Evolutionary conservation across 2,797 vertebrate genomes (phyloP).

Genomic region (Danio albolineatus): DNA sequence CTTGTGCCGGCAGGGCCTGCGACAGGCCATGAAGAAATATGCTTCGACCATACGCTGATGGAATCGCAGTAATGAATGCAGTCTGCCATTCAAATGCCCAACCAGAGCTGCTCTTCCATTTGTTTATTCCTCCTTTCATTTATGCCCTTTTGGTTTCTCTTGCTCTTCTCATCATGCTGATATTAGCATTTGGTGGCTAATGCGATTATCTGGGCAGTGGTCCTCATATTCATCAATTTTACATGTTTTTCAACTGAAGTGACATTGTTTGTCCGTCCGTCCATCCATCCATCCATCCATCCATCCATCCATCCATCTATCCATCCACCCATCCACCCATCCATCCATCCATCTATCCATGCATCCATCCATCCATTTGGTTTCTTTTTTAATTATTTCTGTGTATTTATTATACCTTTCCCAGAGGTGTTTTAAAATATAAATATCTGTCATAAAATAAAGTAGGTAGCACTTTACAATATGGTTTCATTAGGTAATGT

Average conservation of each 20-base stretch:
- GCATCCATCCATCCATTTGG: too few species aligned
- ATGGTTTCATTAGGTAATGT: too few species aligned
- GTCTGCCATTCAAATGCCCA: conserved; percentile 9
- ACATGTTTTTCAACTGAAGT: not conserved
- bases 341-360: too few species aligned
- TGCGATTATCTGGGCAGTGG: conserved; percentile 5
- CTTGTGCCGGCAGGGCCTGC: conserved; percentile 47
- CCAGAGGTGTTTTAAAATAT: not conserved
- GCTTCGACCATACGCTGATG: conserved; percentile 72
- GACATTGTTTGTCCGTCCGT: not conserved
- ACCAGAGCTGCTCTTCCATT: not conserved
- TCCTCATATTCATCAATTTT: not conserved
- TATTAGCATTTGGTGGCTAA: conserved; percentile 23
- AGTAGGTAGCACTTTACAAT: not conserved
- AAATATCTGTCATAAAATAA: not conserved
- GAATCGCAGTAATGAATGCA: conserved; percentile 74
- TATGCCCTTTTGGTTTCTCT: conserved; percentile 49
- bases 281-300: not conserved
- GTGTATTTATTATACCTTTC: not conserved
- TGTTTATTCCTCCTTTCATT: conserved; percentile 57
- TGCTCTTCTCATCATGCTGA: conserved; percentile 56
- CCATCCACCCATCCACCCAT: too few species aligned
- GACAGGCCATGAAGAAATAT: conserved; percentile 65
- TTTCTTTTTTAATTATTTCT: not conserved
- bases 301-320: too few species aligned